These are phyloP conservation scores for Eulemur rufifrons DNA, from an alignment of 2,113 vertebrate genomes.

Conservation along the genomic window DNA sequence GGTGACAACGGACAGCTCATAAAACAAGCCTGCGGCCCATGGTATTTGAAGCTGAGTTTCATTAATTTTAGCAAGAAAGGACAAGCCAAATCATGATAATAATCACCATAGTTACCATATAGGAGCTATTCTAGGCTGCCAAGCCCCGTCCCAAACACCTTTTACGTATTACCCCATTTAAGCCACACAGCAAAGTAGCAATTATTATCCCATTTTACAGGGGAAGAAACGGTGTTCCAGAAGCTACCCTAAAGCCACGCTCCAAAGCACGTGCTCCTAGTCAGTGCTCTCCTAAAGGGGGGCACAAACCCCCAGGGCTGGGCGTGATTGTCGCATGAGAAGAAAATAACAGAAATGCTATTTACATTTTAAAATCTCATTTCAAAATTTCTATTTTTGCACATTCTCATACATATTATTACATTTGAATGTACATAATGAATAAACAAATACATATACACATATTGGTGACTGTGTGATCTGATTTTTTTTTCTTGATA, in stretches of 20 bases:
- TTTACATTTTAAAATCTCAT: neutral
- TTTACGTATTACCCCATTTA: neutral
- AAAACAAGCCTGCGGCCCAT: neutral
- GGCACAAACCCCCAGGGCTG: neutral
- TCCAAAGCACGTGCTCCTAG: neutral
- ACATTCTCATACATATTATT: neutral
- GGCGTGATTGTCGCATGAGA: rapidly evolving
- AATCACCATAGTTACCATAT: neutral
- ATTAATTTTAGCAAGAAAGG: constrained; percentile 8
- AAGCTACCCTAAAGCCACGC: neutral
- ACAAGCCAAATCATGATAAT: neutral
- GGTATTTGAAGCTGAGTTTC: neutral
- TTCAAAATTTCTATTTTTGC: neutral
- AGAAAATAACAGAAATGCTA: neutral
- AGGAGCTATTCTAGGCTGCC: neutral
- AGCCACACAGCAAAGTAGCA: neutral
- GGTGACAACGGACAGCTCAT: neutral
- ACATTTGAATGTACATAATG: neutral
- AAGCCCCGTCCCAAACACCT: no score
- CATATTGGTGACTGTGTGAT: neutral
- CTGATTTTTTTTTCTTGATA: neutral
- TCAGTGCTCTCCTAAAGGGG: neutral
- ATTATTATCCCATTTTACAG: neutral
- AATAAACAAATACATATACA: neutral
- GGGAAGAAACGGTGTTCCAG: neutral